Evolutionary conservation across 2,797 vertebrate genomes (phyloP).

Genomic region (Saguinus oedipus): DNA sequence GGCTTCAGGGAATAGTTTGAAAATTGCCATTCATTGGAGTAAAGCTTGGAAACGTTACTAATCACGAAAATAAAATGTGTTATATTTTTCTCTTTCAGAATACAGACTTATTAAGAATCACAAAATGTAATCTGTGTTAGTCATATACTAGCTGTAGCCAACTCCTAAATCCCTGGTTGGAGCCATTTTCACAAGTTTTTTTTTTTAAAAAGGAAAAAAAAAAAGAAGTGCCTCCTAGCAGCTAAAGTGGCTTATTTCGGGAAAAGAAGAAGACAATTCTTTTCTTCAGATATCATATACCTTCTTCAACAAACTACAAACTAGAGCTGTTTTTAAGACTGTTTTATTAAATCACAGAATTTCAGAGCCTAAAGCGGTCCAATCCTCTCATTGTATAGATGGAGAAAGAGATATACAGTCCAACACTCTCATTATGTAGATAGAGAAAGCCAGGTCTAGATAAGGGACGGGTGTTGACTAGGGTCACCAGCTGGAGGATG

Average conservation of each 20-base stretch:
- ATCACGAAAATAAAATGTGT: constrained; percentile 17
- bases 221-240: not conserved
- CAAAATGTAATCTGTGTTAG: not conserved
- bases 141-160: not conserved
- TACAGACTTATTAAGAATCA: not conserved
- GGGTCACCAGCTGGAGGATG: not conserved
- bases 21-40: not conserved
- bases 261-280: not conserved
- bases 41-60: not conserved
- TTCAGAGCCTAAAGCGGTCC: not conserved
- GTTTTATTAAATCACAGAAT: not conserved
- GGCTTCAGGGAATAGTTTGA: not conserved
- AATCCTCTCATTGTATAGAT: not conserved
- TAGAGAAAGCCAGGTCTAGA: not conserved
- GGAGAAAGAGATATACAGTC: not conserved
- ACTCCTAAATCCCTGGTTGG: not conserved
- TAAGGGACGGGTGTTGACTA: too few species aligned
- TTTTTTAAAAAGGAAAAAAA: not conserved
- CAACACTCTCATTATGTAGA: not conserved
- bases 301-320: not conserved
- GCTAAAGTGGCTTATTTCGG: not conserved
- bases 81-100: not conserved
- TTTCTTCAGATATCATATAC: not conserved
- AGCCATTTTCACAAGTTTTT: not conserved
- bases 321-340: not conserved